Evolutionary conservation across 2,888 invertebrate species (phyloP), one percentile per base, ranked within the genome.

Genomic region (Dynastes hyllus): DNA sequence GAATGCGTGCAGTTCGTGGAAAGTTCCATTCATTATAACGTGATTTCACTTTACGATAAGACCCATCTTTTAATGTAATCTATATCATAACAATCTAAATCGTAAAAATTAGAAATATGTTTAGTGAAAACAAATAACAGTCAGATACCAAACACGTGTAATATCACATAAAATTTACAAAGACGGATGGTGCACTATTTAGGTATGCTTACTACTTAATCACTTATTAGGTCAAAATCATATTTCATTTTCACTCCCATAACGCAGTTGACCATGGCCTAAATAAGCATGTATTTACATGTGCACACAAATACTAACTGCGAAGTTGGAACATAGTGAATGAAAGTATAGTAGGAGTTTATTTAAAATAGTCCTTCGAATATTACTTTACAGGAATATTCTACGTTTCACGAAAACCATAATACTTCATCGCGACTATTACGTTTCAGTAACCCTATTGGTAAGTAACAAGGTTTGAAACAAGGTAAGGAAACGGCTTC

Each of bases 71-170:
- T 63, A 11, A 29, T 16, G 22, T 29, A 29, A 63, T 63, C 27
- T 40, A 9, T 40, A 2, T 16, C 16, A 45, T 45, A 66, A 40
- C 66, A 66, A 45, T 40, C 66, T 45, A 37, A 37, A 66, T 16
- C 37, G 45, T 37, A 22, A 66, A 66, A 66, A 66, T 32, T 55
- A 32, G 32, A 55, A 29, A 55, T 37, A 58, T 37, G 53, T 70
- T 29, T 4, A 37, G 3, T 55, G 11, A 37, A 53, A 71, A 71
- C 55, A 55, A 58, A 71, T 71, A 70, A 32, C 53, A 1, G 9
- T 32, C 27, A 11, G 40, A 71, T 71, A 55, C 37, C 71, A 71
- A 13, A 58, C 71, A 71, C 71, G 71, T 37, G 58, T 27, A 53
- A 8, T 32, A 53, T 22, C 50, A 22, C 27, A 22, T 4, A 61